Base-by-base conservation (phyloP, 2,888 invertebrate genomes). In the Aleiodes alternator region DNA sequence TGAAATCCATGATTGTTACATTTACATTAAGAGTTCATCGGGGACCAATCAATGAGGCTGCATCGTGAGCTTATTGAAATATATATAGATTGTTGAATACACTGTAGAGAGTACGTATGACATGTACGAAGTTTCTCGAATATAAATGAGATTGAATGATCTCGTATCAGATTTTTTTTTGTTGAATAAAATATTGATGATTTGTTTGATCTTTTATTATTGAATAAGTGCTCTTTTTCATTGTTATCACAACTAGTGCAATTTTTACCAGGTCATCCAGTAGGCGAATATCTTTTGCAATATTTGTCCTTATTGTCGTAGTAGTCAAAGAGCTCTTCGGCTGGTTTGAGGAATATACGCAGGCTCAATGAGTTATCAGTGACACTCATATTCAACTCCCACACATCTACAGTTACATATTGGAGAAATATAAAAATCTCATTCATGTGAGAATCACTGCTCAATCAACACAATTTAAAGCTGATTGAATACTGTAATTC, bases 291-390 rank as follows among this genome's bases (percentile, higher is more conserved):
- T 14, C 6, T 64, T 38, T 43, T 38, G 8, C 14, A 73, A 66
- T 56, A 61, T 16, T 16, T 34, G 5, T 34, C 34, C 23, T 23
- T 23, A 23, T 23, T 23, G 23, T 23, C 23, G 23, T 23, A 23
- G 1, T 23, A 23, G 23, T 23, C 23, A 23, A 23, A 23, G 23
- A 23, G 23, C 23, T 23, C 23, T 23, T 23, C 2, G 23, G 2
- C 23, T 23, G 2, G 23, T 23, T 23, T 2, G 23, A 23, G 23
- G 23, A 23, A 23, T 23, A 48, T 68, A 68, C 73, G 68, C 73
- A 69, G 57, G 12, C 73, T 73, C 69, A 69, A 56, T 16, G 55
- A n/a, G 59, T 61, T 34, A 3, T 34, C 34, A 73, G 73, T 50
- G 69, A 31, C 53, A 56, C 57, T 73, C 73, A 69, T 61, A 64